Percentiles rank a stretch among this genome's conserved stretches.
phyloP scores from a whole-genome alignment of 2,888 invertebrate species.

The Cephus rjabovi region DNA sequence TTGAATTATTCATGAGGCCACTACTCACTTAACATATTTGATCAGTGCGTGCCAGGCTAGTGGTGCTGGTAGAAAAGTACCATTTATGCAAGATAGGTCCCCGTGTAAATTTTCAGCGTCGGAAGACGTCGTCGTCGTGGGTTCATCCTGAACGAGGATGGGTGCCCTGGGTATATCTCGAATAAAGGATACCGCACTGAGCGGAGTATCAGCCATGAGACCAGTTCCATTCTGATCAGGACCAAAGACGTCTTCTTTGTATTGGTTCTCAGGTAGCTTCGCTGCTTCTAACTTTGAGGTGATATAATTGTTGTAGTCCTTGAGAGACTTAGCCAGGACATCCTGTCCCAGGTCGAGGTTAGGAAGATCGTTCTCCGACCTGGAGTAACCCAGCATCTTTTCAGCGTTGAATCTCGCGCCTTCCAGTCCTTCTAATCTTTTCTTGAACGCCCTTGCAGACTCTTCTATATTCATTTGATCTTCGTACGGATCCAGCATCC shows the following conservation, averaged over 20 bases:
- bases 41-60: constrained; percentile 57
- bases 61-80: constrained; percentile 60
- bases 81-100: constrained; percentile 62
- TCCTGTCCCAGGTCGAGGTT: constrained; percentile 58
- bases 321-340: constrained; percentile 50
- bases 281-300: constrained; percentile 30
- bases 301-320: constrained; percentile 57
- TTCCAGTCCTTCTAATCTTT: constrained; percentile 4
- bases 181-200: neutral
- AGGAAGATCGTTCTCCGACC: constrained; percentile 53
- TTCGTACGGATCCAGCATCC: neutral
- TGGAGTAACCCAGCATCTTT: constrained; percentile 56
- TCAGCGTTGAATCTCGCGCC: constrained; percentile 44
- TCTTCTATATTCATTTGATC: neutral
- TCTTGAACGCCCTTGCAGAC: neutral
- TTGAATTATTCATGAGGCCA: constrained; percentile 48
- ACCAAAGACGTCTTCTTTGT: neutral
- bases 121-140: neutral
- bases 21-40: constrained; percentile 64
- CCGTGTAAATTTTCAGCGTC: constrained; percentile 36
- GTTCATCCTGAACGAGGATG: neutral
- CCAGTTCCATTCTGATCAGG: neutral
- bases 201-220: neutral
- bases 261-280: neutral
- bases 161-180: neutral